Conservation (phyloP, 2,113 vertebrate genomes). For the Centropristis striata region DNA sequence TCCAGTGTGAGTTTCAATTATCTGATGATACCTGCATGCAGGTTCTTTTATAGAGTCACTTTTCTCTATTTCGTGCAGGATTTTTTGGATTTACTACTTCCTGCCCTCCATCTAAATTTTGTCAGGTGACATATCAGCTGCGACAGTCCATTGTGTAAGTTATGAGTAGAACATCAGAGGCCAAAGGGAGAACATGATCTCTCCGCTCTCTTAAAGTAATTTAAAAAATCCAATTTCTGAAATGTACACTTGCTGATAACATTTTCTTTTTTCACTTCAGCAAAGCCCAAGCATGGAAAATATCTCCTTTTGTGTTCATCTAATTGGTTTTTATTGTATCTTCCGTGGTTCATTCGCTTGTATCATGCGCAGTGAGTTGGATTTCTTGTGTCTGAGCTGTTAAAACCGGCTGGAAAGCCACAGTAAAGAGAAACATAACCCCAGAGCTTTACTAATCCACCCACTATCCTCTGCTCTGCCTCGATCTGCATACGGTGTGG, state of each 20-base stretch:
- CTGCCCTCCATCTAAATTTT: too few species aligned
- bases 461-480: conserved; percentile 73
- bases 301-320: conserved; percentile 65
- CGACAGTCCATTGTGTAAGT: conserved; percentile 17
- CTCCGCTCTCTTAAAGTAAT: conserved; percentile 25
- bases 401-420: conserved; percentile 61
- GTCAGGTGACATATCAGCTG: too few species aligned
- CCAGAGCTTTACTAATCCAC: conserved; percentile 77
- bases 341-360: conserved; percentile 25
- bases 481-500: conserved; percentile 82
- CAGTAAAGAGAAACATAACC: conserved; percentile 71
- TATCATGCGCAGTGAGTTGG: conserved; percentile 67
- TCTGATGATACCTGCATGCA: too few species aligned
- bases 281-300: conserved; percentile 39
- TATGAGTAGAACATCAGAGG: conserved; percentile 10
- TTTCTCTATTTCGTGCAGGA: too few species aligned
- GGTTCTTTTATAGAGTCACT: too few species aligned
- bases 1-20: too few species aligned
- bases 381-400: conserved; percentile 61
- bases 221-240: conserved; percentile 65
- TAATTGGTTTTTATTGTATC: conserved; percentile 76
- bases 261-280: conserved; percentile 18
- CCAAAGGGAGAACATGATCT: conserved; percentile 41
- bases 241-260: conserved; percentile 63
- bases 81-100: too few species aligned